Conservation (phyloP, 2,113 vertebrate genomes). For the Corythoichthys intestinalis region DNA sequence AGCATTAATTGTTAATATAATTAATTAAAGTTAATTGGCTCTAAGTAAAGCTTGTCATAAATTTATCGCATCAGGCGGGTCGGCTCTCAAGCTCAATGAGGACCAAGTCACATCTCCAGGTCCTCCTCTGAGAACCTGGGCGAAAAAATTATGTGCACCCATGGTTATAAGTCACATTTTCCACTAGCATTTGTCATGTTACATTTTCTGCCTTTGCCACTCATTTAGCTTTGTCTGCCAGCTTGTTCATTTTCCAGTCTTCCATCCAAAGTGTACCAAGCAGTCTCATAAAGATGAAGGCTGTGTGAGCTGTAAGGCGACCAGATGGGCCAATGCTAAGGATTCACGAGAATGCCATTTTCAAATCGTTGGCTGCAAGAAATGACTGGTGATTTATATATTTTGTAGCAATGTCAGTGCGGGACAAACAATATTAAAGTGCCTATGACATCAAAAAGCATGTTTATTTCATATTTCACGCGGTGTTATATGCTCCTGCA, state of each 20-base stretch:
- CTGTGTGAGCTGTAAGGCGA: conserved; percentile 14
- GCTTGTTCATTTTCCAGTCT: conserved; percentile 10
- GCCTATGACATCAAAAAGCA: no score
- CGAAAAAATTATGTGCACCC: no score
- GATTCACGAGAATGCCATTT: conserved; percentile 29
- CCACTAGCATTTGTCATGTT: conserved; percentile 9
- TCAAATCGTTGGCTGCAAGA: conserved; percentile 41
- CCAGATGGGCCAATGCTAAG: conserved; percentile 55
- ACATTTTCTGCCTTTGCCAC: conserved; percentile 22
- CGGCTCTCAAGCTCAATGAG: no score
- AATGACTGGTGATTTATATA: conserved; percentile 61
- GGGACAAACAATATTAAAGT: conserved; percentile 6
- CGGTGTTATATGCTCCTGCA: no score
- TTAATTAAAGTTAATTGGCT: no score
- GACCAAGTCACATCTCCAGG: no score
- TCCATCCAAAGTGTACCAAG: conserved; percentile 3
- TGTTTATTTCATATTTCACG: no score
- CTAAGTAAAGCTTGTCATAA: no score
- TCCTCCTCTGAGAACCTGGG: no score
- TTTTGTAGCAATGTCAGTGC: conserved; percentile 32
- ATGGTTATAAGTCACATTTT: conserved; percentile 32
- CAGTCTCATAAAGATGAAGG: conserved; percentile 24
- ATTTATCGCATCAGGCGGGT: no score
- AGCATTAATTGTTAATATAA: no score
- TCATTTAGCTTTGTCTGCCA: conserved; percentile 11